Evolutionary conservation across 2,888 invertebrate species (phyloP).

Genomic region (Oscheius sp.): DNA sequence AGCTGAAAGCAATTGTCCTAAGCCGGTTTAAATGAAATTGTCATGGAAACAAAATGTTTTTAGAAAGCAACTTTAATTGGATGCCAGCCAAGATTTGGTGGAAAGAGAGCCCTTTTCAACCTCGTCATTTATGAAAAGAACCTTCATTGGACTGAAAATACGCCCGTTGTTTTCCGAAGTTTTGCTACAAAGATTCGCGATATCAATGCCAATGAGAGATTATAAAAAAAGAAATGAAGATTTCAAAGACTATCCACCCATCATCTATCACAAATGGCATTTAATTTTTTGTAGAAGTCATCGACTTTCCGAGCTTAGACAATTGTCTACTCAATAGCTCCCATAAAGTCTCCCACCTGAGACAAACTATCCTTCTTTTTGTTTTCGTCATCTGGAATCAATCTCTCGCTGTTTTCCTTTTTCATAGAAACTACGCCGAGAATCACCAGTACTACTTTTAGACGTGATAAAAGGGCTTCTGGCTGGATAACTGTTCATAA

Average conservation of each 20-base stretch:
- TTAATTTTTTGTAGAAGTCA: too few species aligned
- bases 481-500: too few species aligned
- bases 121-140: slow-evolving; percentile 27
- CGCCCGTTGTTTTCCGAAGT: slow-evolving; percentile 25
- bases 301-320: too few species aligned
- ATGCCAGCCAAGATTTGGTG: slow-evolving; percentile 3
- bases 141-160: slow-evolving; percentile 27
- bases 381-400: too few species aligned
- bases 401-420: too few species aligned
- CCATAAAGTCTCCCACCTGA: too few species aligned
- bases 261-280: too few species aligned
- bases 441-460: too few species aligned
- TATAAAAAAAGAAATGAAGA: not conserved
- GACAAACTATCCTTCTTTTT: too few species aligned
- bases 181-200: slow-evolving; percentile 19
- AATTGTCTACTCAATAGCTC: too few species aligned
- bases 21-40: slow-evolving; percentile 17
- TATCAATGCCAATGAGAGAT: slow-evolving; percentile 10
- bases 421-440: too few species aligned
- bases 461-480: too few species aligned
- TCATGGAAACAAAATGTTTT: not conserved
- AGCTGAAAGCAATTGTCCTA: slow-evolving; percentile 46
- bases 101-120: slow-evolving; percentile 20
- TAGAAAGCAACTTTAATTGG: slow-evolving; percentile 8
- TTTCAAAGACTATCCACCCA: not conserved